Evolutionary conservation across 2,113 vertebrate species (phyloP).

Genomic region (Platysternon megacephalum): DNA sequence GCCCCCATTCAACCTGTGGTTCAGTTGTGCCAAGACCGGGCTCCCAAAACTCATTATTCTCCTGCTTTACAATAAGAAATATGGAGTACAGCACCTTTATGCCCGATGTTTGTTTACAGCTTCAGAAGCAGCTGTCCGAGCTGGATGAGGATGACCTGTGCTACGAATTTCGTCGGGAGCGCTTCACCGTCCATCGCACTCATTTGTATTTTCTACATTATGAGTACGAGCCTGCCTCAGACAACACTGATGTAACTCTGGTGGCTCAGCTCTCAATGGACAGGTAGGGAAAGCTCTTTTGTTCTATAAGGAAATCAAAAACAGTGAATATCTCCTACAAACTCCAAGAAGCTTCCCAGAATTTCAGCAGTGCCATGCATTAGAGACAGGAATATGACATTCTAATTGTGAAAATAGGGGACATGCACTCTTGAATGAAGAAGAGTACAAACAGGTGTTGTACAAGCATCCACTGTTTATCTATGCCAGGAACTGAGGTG

Average conservation of each 20-base stretch:
- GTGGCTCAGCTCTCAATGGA: conserved; percentile 99
- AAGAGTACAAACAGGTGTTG: background rate
- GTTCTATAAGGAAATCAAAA: accelerated
- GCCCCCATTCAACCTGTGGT: background rate
- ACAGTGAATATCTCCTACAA: background rate
- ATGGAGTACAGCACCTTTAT: background rate
- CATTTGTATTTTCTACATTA: conserved; percentile 98
- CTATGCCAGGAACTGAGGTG: accelerated
- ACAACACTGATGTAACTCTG: conserved; percentile 92
- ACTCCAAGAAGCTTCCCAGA: background rate
- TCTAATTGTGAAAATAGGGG: background rate
- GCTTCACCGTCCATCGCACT: conserved; percentile 96
- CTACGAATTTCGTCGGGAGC: conserved; percentile 96
- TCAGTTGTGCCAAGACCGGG: background rate
- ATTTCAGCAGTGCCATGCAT: background rate
- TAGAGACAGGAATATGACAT: background rate
- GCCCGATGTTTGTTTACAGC: conserved; percentile 76
- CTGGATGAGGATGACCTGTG: conserved; percentile 97
- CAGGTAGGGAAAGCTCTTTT: conserved; percentile 80
- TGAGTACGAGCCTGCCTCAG: conserved; percentile 86
- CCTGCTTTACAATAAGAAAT: background rate
- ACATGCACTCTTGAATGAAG: background rate
- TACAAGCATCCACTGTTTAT: background rate
- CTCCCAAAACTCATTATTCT: background rate
- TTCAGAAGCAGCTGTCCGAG: conserved; percentile 96